Base-by-base conservation (phyloP, 2,113 vertebrate genomes). In the Athene noctua region DNA sequence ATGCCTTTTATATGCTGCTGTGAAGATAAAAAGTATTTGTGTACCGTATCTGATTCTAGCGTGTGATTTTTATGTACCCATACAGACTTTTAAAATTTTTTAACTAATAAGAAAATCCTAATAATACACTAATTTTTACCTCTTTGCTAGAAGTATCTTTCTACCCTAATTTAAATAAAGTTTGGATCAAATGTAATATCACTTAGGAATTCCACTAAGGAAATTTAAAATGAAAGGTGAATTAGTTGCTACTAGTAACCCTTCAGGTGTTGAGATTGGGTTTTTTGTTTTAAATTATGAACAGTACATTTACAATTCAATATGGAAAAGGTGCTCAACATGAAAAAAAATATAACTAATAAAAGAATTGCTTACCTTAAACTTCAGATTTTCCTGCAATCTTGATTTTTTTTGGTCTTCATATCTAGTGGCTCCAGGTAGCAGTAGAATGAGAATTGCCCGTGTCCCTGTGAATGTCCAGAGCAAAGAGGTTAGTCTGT, bases 401-500 rank as follows among this genome's bases (percentile, higher is more conserved):
- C 27, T 90, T 78, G 49, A 36, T 83, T 66, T 80, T 47, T 47
- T n/a, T 81, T 89, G 80, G 46, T 75, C 59, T 95, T 88, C 38
- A 3, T 81, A 54, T 66, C 34, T 46, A n/a, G 38, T 30, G 36
- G 46, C 11, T 96, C 29, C 86, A 67, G 62, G 59, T 84, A 71
- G 74, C 79, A 80, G 73, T 20, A 74, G 42, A 66, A 86, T 65
- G 70, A 96, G 71, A 94, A 88, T 90, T 92, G 91, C 61, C 81
- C 46, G 59, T 75, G 82, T 96, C 94, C 71, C 90, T 92, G 59
- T 12, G 36, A 90, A 23, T 52, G 42, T 80, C 66, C 87, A 93
- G 52, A 93, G 92, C 55, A 95, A 90, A 88, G 83, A 92, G 87
- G 90, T 97, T 96, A 98, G 92, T 82, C 96, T 92, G 90, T 77